A percentile compares a stretch with the other conserved stretches of the same genome.
These are phyloP conservation scores for Plemyria rubiginata DNA, from an alignment of 2,888 invertebrate genomes.

Conservation along the genomic window DNA sequence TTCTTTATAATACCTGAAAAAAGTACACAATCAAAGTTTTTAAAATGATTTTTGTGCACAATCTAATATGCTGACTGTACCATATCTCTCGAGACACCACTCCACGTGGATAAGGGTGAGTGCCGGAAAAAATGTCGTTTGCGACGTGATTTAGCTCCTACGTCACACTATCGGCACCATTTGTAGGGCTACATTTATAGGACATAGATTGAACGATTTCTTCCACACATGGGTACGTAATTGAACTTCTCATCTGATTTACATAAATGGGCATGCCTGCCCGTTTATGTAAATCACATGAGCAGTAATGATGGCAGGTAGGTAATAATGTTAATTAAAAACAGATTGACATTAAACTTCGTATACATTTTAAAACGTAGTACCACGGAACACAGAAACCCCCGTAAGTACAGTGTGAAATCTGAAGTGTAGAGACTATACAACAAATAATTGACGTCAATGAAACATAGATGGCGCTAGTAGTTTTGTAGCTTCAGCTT, in stretches of 20 bases:
- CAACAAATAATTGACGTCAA: background rate
- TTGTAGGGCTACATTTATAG: slow-evolving; percentile 11
- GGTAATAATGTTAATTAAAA: no score
- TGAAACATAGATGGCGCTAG: slow-evolving; percentile 34
- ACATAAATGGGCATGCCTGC: background rate
- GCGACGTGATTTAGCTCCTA: slow-evolving; percentile 75
- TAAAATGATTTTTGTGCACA: background rate
- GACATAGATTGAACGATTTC: background rate
- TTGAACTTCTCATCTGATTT: background rate
- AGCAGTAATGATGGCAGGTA: no score
- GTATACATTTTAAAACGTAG: no score
- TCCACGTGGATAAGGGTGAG: slow-evolving; percentile 62
- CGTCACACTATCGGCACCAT: slow-evolving; percentile 33
- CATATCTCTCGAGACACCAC: slow-evolving; percentile 78
- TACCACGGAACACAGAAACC: no score
- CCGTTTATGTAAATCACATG: background rate
- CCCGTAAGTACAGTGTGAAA: no score
- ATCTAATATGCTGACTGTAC: slow-evolving; percentile 59
- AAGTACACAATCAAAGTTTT: no score
- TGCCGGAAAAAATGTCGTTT: slow-evolving; percentile 78
- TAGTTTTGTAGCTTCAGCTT: slow-evolving; percentile 3
- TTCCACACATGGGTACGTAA: background rate
- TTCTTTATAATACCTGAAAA: no score
- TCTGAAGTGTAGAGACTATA: no score
- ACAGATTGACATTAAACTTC: no score